Percentiles rank a stretch among this genome's conserved stretches.
Conservation (phyloP, 2,888 invertebrate species). For the Oxycera nigricornis region DNA sequence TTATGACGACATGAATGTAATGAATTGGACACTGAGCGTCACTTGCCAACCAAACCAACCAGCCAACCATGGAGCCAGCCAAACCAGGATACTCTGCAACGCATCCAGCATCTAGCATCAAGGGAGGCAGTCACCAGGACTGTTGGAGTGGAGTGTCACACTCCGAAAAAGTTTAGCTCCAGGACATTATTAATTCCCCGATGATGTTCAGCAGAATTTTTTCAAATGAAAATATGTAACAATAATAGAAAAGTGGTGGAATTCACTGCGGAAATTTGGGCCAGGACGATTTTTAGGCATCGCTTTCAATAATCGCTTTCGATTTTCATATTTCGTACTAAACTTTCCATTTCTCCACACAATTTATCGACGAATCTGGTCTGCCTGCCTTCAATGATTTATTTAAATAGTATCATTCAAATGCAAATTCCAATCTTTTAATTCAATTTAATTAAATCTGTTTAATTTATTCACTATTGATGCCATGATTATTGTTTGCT, state of each 20-base stretch:
- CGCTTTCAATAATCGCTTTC: too few relatives aligned
- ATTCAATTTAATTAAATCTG: background rate
- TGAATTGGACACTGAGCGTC: conserved; percentile 42
- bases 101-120: too few relatives aligned
- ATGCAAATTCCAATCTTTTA: background rate
- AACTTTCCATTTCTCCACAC: too few relatives aligned
- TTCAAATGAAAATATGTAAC: background rate
- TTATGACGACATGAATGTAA: conserved; percentile 44
- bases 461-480: background rate
- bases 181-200: background rate
- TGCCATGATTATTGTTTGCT: conserved; percentile 18
- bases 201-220: background rate
- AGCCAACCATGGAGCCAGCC: background rate
- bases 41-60: background rate
- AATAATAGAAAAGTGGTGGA: background rate
- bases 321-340: too few relatives aligned
- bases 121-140: background rate
- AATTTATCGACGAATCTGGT: too few relatives aligned
- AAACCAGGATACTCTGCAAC: too few relatives aligned
- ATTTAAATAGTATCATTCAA: too few relatives aligned
- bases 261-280: background rate
- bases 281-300: background rate
- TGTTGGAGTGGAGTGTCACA: background rate
- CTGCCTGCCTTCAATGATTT: too few relatives aligned
- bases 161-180: background rate